These are phyloP conservation scores for Megastigmus dorsalis DNA, from an alignment of 2,888 invertebrate genomes.

Conservation along the genomic window DNA sequence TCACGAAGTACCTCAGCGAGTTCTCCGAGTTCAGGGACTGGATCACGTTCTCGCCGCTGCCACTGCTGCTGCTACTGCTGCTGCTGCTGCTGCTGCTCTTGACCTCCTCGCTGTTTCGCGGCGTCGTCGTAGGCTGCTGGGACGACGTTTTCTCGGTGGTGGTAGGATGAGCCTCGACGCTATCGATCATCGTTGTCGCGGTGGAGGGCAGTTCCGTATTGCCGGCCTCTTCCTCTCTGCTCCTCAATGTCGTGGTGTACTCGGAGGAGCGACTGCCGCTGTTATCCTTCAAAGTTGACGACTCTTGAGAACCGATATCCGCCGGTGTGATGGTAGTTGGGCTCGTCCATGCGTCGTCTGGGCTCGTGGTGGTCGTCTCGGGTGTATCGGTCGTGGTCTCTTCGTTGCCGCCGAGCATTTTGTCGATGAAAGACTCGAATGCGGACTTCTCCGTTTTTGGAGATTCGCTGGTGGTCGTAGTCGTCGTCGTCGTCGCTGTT, in stretches of 20 bases:
- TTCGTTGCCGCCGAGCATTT: slow-evolving; percentile 61
- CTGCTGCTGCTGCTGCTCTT: slow-evolving; percentile 66
- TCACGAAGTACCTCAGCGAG: slow-evolving; percentile 58
- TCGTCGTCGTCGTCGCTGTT: not conserved
- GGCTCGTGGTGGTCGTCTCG: slow-evolving; percentile 37
- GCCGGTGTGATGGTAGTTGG: not conserved
- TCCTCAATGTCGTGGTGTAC: slow-evolving; percentile 33
- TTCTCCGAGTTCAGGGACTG: slow-evolving; percentile 52
- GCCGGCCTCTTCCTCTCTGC: slow-evolving; percentile 10
- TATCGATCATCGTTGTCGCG: slow-evolving; percentile 5
- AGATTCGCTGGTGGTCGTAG: slow-evolving; percentile 21
- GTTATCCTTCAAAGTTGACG: slow-evolving; percentile 34
- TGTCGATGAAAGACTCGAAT: slow-evolving; percentile 61
- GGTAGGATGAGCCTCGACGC: not conserved
- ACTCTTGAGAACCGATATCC: not conserved
- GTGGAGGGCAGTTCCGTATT: slow-evolving; percentile 34
- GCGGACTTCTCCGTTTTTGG: slow-evolving; percentile 56
- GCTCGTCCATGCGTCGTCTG: slow-evolving; percentile 56
- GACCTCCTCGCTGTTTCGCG: no score
- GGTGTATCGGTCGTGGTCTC: slow-evolving; percentile 15
- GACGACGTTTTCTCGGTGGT: slow-evolving; percentile 55
- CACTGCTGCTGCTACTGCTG: slow-evolving; percentile 65
- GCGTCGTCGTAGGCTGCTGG: slow-evolving; percentile 71
- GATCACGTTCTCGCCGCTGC: slow-evolving; percentile 70
- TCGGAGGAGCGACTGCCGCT: not conserved